Conservation (phyloP, 2,888 invertebrate species). For the Parochlus steinenii region DNA sequence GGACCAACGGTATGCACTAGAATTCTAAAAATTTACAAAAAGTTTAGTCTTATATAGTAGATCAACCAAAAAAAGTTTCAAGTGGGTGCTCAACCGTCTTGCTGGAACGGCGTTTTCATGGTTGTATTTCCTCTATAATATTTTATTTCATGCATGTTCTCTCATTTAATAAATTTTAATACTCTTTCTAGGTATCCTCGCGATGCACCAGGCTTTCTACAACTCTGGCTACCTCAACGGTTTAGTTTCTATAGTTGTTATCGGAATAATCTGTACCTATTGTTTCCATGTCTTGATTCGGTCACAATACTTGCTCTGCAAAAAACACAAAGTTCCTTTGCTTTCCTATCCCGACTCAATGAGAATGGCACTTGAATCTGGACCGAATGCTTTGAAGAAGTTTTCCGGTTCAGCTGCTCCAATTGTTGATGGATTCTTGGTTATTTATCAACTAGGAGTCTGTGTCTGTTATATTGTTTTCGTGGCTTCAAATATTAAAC, state of each 20-base stretch:
- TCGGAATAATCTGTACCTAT: constrained; percentile 68
- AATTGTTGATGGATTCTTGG: constrained; percentile 48
- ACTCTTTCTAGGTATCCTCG: constrained; percentile 87
- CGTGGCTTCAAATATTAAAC: constrained; percentile 49
- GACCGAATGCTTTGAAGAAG: constrained; percentile 45
- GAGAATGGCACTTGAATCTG: constrained; percentile 55
- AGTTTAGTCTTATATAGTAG: too few relatives aligned
- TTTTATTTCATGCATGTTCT: too few relatives aligned
- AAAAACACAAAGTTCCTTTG: constrained; percentile 48
- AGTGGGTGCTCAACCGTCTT: too few relatives aligned
- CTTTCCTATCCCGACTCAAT: constrained; percentile 76
- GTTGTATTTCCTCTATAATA: too few relatives aligned
- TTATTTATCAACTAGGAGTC: constrained; percentile 74
- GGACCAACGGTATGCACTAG: too few relatives aligned
- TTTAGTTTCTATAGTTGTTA: constrained; percentile 53
- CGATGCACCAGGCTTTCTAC: constrained; percentile 84
- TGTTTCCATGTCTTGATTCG: constrained; percentile 65
- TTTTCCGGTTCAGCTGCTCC: constrained; percentile 39
- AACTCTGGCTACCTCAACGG: constrained; percentile 61
- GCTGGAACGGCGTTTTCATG: too few relatives aligned
- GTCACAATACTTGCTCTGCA: constrained; percentile 44
- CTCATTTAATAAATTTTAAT: too few relatives aligned
- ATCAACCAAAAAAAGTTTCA: too few relatives aligned
- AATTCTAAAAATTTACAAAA: too few relatives aligned
- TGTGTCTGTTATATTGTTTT: constrained; percentile 78